phyloP scores from a whole-genome alignment of 2,113 vertebrate genomes.

The Arvicanthis niloticus region DNA sequence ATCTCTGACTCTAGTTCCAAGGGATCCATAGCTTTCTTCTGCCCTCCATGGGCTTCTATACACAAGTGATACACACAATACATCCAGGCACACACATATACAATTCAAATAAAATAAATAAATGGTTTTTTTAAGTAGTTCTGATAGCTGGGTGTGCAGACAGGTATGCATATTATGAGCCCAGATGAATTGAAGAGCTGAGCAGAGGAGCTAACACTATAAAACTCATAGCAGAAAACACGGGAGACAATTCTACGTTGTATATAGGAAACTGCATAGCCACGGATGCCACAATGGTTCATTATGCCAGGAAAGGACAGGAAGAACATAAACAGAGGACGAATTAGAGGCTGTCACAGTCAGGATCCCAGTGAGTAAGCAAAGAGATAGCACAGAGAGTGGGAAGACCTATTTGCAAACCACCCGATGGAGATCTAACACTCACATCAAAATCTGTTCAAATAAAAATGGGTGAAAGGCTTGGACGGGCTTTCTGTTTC shows the following conservation, averaged over 20 bases:
- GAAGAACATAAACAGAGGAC: neutral
- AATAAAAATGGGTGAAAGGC: neutral
- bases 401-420: neutral
- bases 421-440: too few species aligned
- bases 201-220: neutral
- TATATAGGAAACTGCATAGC: neutral
- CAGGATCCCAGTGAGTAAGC: neutral
- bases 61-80: too few species aligned
- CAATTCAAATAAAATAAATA: neutral
- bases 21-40: neutral
- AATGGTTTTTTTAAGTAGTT: neutral
- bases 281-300: neutral
- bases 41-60: neutral
- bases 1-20: neutral
- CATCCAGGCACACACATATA: too few species aligned
- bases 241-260: neutral
- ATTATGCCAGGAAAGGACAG: neutral
- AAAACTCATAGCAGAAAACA: slow-evolving; percentile 16
- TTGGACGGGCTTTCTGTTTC: neutral
- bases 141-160: neutral
- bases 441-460: neutral
- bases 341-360: neutral
- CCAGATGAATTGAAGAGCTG: neutral
- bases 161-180: neutral
- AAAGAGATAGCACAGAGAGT: neutral